Evolutionary conservation across 2,888 invertebrate species (phyloP).

Genomic region (Lumbricus terrestris): DNA sequence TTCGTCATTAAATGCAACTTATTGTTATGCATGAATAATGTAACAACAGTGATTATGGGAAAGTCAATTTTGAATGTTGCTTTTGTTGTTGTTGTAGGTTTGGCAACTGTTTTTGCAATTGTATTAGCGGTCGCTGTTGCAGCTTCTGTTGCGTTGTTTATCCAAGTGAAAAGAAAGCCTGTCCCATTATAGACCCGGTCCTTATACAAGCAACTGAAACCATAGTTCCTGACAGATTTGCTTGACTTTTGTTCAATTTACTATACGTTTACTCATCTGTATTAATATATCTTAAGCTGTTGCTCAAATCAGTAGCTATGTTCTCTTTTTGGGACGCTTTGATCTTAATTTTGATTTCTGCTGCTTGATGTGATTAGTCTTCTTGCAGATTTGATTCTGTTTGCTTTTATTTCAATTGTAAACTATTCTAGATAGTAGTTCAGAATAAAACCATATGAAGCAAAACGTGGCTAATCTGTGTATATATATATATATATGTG

Average conservation of each 20-base stretch:
- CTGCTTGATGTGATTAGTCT: background rate
- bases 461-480: background rate
- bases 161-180: background rate
- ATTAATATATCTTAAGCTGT: too few species aligned
- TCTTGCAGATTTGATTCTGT: background rate
- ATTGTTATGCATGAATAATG: too few species aligned
- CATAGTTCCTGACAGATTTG: background rate
- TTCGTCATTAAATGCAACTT: too few species aligned
- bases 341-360: background rate
- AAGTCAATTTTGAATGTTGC: background rate
- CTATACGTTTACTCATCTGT: background rate
- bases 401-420: background rate
- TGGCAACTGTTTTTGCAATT: background rate
- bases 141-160: background rate
- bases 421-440: background rate
- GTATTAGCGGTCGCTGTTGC: background rate
- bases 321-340: background rate
- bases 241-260: background rate
- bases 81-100: background rate
- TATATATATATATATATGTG: too few species aligned
- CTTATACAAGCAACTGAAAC: background rate
- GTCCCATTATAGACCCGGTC: background rate
- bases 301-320: background rate
- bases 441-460: background rate
- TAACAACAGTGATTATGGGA: too few species aligned